Conservation (phyloP, 2,113 vertebrate species). For the Scomber colias region DNA sequence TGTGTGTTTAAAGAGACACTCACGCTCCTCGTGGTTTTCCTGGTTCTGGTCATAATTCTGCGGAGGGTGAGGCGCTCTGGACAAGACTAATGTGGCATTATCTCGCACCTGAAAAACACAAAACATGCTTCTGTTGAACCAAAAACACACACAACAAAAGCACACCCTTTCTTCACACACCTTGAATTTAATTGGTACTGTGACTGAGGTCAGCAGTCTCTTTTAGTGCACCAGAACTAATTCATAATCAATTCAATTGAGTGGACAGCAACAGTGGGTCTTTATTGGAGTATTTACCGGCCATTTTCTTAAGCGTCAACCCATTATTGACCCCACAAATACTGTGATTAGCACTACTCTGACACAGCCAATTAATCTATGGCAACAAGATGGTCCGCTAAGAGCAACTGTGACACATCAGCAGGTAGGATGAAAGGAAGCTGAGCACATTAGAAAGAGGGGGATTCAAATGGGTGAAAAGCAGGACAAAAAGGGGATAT, state of each 20-base stretch:
- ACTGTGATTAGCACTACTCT: slow-evolving; percentile 66
- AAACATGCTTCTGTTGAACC: slow-evolving; percentile 16
- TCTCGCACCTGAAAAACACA: slow-evolving; percentile 91
- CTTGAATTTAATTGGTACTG: slow-evolving; percentile 12
- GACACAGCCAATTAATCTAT: slow-evolving; percentile 50
- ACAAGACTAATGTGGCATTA: slow-evolving; percentile 93
- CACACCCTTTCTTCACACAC: slow-evolving; percentile 11
- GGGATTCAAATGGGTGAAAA: slow-evolving; percentile 49
- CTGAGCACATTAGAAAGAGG: slow-evolving; percentile 20
- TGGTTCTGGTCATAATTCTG: slow-evolving; percentile 96
- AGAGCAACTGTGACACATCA: slow-evolving; percentile 27
- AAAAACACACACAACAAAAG: background rate
- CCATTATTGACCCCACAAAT: slow-evolving; percentile 59
- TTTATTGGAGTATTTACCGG: slow-evolving; percentile 66
- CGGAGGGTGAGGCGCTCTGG: slow-evolving; percentile 89
- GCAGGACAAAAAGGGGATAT: slow-evolving; percentile 46
- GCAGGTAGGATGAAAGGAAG: slow-evolving; percentile 29
- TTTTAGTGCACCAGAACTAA: slow-evolving; percentile 45
- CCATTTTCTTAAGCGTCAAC: slow-evolving; percentile 54
- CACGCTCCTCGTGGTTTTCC: slow-evolving; percentile 95
- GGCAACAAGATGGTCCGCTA: slow-evolving; percentile 10
- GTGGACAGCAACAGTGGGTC: slow-evolving; percentile 30
- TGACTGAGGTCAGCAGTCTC: slow-evolving; percentile 43
- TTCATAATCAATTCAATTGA: slow-evolving; percentile 67
- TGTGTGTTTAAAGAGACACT: slow-evolving; percentile 68